Base-by-base conservation (phyloP, 2,888 invertebrate genomes). In the Exocentrus adspersus region DNA sequence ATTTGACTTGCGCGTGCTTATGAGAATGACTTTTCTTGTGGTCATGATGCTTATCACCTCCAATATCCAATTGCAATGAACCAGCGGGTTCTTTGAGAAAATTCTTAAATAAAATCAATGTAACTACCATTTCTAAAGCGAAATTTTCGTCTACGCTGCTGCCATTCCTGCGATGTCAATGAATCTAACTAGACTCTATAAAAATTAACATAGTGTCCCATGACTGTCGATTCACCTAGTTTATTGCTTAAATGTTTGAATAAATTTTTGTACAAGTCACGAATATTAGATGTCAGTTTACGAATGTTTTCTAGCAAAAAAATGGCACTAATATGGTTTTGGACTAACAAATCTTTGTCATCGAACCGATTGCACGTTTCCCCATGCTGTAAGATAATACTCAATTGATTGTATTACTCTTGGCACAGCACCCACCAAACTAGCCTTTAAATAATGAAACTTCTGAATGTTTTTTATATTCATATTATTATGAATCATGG, bases 171-270 rank as follows among this genome's bases (percentile, higher is more conserved):
- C 12, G 6, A 5, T 10, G 50, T 43, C 10, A 28, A 21, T 0
- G 9, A 24, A n/a, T 57, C 57, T 9, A 57, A 9, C 16, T 68
- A 2, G 54, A 17, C 10, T 64, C 16, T 10, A 68, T 60, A 21
- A 58, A 64, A 46, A 70, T 66, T 10, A 70, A 1, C n/a, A 67
- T 42, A 9, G 64, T 62, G 45, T 68, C 68, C 67, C 66, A 66
- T 6, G 17, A 7, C 64, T 16, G 46, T 58, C 7, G 63, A 52
- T 48, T 69, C 62, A 10, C 68, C 68, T 50, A 70, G 57, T 42
- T 62, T 42, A 42, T 48, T 62, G n/a, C 24, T 64, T 17, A 70
- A 60, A 60, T 70, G 65, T 60, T 64, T 64, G 10, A 52, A 51
- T 20, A 60, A 46, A 46, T 60, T 52, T 19, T 54, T 42, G 21